Conservation (phyloP, 2,797 vertebrate genomes). For the Gallinago solitaria region DNA sequence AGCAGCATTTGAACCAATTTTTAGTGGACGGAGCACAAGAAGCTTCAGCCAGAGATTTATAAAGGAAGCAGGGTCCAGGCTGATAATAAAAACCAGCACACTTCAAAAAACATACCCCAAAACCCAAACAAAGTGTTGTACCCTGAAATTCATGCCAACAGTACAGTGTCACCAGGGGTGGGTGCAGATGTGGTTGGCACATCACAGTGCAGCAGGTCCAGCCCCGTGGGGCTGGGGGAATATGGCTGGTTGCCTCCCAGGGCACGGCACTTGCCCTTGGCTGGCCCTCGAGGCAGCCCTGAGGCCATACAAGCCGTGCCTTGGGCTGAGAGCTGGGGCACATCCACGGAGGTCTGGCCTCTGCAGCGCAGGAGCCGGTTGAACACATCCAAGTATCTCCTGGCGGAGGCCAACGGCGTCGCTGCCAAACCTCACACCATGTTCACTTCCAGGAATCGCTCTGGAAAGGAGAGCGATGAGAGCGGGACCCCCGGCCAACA, state of each 20-base stretch:
- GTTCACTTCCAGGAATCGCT: neutral
- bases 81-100: neutral
- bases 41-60: neutral
- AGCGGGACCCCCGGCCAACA: neutral
- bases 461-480: neutral
- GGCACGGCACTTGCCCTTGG: neutral
- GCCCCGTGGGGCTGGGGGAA: neutral
- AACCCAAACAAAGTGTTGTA: neutral
- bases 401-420: neutral
- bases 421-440: neutral
- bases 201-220: fast-evolving
- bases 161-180: neutral
- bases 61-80: neutral
- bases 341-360: neutral
- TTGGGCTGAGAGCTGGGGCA: neutral
- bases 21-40: neutral
- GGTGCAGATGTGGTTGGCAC: neutral
- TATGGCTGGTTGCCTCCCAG: neutral
- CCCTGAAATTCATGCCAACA: neutral
- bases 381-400: neutral
- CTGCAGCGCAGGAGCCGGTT: fast-evolving
- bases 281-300: fast-evolving
- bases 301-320: neutral
- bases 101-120: neutral
- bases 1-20: neutral